phyloP scores from a whole-genome alignment of 2,888 invertebrate genomes.

The Mycalesis mineus region DNA sequence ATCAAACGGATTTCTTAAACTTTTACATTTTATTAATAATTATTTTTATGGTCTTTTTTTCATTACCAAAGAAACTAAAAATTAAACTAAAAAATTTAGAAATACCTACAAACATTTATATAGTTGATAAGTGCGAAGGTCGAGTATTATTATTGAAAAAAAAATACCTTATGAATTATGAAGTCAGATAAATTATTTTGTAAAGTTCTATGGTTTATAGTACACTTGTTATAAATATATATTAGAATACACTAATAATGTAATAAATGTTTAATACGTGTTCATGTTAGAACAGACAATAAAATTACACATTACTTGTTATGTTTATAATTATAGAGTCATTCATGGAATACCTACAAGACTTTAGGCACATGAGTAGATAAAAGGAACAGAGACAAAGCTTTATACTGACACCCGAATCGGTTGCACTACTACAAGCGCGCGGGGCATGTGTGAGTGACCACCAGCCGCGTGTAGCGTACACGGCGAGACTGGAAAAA shows the following conservation, averaged over 20 bases:
- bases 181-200: background rate
- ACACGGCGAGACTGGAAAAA: too few relatives aligned
- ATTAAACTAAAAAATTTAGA: background rate
- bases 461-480: too few relatives aligned
- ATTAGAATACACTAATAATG: conserved; percentile 11
- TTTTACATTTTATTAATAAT: background rate
- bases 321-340: conserved; percentile 32
- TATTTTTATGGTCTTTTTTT: background rate
- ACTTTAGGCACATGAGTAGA: too few relatives aligned
- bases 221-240: background rate
- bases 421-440: too few relatives aligned
- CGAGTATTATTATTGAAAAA: background rate
- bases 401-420: too few relatives aligned
- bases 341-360: background rate
- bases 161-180: background rate
- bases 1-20: conserved; percentile 15
- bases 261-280: conserved; percentile 40
- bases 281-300: conserved; percentile 51
- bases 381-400: too few relatives aligned
- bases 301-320: conserved; percentile 34
- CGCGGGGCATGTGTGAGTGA: too few relatives aligned
- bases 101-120: background rate
- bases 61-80: background rate
- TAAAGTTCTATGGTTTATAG: background rate
- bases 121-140: background rate